Conservation (phyloP, 2,797 vertebrate genomes). For the Anomalospiza imberbis region DNA sequence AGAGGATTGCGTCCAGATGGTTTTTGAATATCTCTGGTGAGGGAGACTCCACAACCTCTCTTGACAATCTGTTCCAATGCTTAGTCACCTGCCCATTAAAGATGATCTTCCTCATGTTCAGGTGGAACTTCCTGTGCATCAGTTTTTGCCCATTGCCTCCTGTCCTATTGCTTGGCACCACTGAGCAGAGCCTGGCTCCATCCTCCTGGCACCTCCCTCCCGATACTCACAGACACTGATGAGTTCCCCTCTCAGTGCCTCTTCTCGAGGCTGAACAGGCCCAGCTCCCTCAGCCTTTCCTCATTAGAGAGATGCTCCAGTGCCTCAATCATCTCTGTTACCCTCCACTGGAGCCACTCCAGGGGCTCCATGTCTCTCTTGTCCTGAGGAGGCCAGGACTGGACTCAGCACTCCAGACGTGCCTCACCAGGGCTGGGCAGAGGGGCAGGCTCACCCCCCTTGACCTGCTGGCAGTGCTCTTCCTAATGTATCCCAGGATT, state of each 20-base stretch:
- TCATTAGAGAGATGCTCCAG: not conserved
- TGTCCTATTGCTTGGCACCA: not conserved
- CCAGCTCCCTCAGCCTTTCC: not conserved
- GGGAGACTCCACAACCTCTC: not conserved
- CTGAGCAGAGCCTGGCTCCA: not conserved
- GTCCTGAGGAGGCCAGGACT: not conserved
- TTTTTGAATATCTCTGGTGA: not conserved
- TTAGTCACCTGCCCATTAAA: fast-evolving
- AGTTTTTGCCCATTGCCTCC: not conserved
- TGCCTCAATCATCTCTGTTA: not conserved
- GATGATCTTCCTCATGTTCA: not conserved
- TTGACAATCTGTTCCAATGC: fast-evolving
- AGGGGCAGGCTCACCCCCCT: not conserved
- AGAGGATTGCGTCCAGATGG: not conserved
- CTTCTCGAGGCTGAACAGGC: not conserved
- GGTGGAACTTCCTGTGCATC: not conserved
- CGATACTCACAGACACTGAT: not conserved
- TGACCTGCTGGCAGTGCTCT: not conserved
- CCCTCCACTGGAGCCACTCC: not conserved
- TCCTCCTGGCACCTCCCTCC: not conserved
- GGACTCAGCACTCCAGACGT: not conserved
- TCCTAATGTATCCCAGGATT: not conserved
- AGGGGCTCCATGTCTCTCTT: not conserved
- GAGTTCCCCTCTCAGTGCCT: not conserved
- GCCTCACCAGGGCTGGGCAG: not conserved